Base-by-base conservation (phyloP, 2,888 invertebrate genomes). In the Lepidochitona cinerea region DNA sequence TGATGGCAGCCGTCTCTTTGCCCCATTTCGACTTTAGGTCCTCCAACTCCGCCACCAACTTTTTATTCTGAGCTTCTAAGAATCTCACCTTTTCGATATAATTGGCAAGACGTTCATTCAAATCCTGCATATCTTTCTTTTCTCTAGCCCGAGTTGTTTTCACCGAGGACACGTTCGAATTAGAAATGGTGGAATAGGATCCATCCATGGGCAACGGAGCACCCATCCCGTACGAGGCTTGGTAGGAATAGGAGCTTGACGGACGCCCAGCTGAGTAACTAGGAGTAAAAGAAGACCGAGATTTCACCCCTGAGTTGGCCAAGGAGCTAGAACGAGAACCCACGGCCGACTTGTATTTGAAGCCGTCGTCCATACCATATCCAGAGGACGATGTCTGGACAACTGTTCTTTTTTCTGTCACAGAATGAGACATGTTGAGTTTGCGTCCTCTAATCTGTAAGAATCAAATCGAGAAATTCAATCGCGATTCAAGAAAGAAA, bases 71-170 rank as follows among this genome's bases (percentile, higher is more conserved):
- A 23, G 90, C 90, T 79, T 91, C 91, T 70, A 91, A 81, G 77
- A 91, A 91, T 54, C 91, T 82, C 49, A 49, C 49, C 85, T 92
- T 91, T 87, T 92, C 92, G 77, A 92, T 92, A 87, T 92, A 92
- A 85, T 85, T 89, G 76, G 92, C 92, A 72, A 92, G 91, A 69
- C 92, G 85, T 82, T 92, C 92, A 84, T 92, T 92, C 77, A 92
- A 83, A 77, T 92, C 92, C 82, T 89, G 90, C 89, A 92, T 89
- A 81, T 92, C 92, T 81, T 91, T 91, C 90, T 92, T 92, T 85
- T 92, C 92, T 75, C 86, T 87, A 76, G 91, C 91, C 53, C 92
- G 85, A 70, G 83, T 83, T 68, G 87, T 87, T 77, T 91, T 91
- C 33, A 92, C 89, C 37, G 86, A 87, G 73, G 84, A 90, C 6